Evolutionary conservation across 2,888 invertebrate genomes (phyloP), one percentile per base, ranked within the genome.

Genomic region (Drosophila pegasa): DNA sequence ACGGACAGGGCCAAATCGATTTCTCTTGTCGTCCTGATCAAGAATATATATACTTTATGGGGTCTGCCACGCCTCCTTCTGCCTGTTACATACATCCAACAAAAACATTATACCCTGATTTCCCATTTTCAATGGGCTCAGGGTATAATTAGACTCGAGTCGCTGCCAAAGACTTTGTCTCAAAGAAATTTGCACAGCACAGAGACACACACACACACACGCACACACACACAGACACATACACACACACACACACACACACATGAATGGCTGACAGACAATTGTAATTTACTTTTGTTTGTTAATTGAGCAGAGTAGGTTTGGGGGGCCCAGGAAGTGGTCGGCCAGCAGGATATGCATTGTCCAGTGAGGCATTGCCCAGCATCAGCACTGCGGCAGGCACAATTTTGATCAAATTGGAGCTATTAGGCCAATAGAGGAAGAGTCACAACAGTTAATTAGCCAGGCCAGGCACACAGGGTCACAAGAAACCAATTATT

Each of bases 241-340:
- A 10, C 12, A 38, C 20, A 38, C 25, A 29, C 18, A 58, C 12
- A 20, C 27, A 52, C 35, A 43, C 9, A 31, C 8, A 10, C n/a
- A 33, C 16, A 38, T 8, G 20, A 20, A 40, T 57, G 61, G 6
- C 51, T 57, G 55, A 55, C 41, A 54, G 59, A 67, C 72, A 43
- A 62, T 72, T 62, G 73, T 67, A 75, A 73, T 69, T 75, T 78
- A 69, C 64, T 62, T 75, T 78, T 78, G 78, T 70, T 73, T 78
- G 79, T 76, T 78, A 78, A 78, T 78, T 78, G 73, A 66, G 50
- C 43, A 18, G n/a, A 41, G 29, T 25, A 6, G 31, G 25, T 18
- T n/a, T 12, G 37, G 10, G 37, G 10, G 16, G 20, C 47, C 20
- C 14, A 31, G 47, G 3, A 10, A 27, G 12, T 10, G 33, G 10